Percentiles rank a stretch among this genome's conserved stretches.
Evolutionary conservation across 2,888 invertebrate species (phyloP).

Genomic region (Antheraea yamamai): DNA sequence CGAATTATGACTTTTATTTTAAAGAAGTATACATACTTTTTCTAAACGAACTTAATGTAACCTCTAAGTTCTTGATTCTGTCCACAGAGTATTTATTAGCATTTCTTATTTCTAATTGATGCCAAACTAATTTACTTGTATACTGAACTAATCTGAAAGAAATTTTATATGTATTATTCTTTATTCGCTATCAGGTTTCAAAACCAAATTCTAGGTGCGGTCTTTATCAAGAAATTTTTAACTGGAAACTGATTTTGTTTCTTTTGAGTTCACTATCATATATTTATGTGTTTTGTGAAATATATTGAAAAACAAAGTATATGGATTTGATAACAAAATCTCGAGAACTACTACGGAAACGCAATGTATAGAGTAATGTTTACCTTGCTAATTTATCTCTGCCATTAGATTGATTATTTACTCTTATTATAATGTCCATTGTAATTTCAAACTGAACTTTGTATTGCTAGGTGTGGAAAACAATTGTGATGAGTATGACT

Average conservation of each 20-base stretch:
- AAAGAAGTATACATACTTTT: slow-evolving; percentile 83
- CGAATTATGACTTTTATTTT: slow-evolving; percentile 18
- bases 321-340: background rate
- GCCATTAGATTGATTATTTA: slow-evolving; percentile 80
- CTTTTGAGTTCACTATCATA: no score
- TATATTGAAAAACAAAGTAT: background rate
- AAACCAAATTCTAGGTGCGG: background rate
- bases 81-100: slow-evolving; percentile 85
- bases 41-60: slow-evolving; percentile 91
- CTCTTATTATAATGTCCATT: slow-evolving; percentile 77
- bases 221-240: background rate
- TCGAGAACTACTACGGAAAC: background rate
- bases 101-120: slow-evolving; percentile 85
- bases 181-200: background rate
- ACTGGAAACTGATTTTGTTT: no score
- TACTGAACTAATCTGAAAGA: slow-evolving; percentile 81
- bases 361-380: slow-evolving; percentile 25
- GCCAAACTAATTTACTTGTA: slow-evolving; percentile 90
- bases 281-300: background rate
- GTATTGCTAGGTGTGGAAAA: background rate
- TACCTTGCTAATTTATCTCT: slow-evolving; percentile 82
- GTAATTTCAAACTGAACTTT: slow-evolving; percentile 1
- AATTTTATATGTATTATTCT: background rate
- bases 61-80: slow-evolving; percentile 90
- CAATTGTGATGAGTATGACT: background rate